These are phyloP conservation scores for Phocoena phocoena DNA, from an alignment of 2,113 vertebrate species.

Conservation along the genomic window DNA sequence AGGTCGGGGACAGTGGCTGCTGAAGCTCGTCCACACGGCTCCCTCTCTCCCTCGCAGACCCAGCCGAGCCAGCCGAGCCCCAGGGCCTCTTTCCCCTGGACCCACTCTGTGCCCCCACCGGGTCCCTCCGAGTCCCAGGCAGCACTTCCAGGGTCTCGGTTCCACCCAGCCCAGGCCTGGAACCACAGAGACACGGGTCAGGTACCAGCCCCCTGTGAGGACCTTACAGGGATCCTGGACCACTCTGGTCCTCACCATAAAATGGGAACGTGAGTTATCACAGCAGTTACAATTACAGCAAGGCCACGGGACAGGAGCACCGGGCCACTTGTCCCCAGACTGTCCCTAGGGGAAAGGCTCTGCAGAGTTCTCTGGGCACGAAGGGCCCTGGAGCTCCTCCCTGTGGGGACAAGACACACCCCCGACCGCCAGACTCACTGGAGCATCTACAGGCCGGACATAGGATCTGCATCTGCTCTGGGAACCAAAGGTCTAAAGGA, in stretches of 20 bases:
- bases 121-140: background rate
- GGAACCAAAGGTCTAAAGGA: background rate
- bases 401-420: background rate
- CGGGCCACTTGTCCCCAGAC: background rate
- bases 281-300: fast-evolving
- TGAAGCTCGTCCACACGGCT: fast-evolving
- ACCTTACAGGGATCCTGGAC: background rate
- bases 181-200: background rate
- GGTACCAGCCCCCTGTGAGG: background rate
- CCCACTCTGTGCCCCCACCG: background rate
- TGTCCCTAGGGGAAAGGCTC: no score
- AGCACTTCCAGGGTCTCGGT: background rate
- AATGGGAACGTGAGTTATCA: background rate
- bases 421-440: background rate
- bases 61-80: background rate
- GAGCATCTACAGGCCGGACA: background rate
- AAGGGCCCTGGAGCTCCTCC: background rate
- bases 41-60: background rate
- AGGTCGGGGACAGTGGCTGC: fast-evolving
- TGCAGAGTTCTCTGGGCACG: background rate
- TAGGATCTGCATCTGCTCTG: background rate
- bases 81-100: background rate
- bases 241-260: background rate
- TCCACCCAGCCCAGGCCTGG: background rate
- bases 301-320: background rate